phyloP scores from a whole-genome alignment of 2,888 invertebrate species.

The Aplocera efformata region DNA sequence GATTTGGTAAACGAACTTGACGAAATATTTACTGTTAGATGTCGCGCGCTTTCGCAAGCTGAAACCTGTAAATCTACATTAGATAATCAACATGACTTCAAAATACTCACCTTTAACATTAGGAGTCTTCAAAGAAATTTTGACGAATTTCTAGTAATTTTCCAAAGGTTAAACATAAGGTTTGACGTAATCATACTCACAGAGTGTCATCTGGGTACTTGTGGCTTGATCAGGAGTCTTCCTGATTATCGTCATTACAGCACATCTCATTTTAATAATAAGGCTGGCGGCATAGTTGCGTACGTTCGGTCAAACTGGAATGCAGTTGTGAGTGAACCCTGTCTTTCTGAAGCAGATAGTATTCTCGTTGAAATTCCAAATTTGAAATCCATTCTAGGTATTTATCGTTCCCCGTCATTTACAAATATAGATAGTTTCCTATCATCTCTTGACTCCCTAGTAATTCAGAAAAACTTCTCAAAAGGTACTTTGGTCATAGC shows the following conservation, averaged over 20 bases:
- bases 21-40: neutral
- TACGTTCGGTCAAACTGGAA: conserved; percentile 1
- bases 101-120: conserved; percentile 1
- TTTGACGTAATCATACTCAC: conserved; percentile 1
- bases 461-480: neutral
- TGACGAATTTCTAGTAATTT: neutral
- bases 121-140: neutral
- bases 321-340: neutral
- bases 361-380: neutral
- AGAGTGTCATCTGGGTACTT: conserved; percentile 1
- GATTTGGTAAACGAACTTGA: neutral
- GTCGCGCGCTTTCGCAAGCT: neutral
- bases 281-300: neutral
- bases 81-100: neutral
- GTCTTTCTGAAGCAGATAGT: neutral
- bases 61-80: neutral
- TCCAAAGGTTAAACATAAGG: neutral
- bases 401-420: conserved; percentile 1
- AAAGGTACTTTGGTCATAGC: neutral
- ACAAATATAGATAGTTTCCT: neutral
- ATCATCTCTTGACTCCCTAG: neutral
- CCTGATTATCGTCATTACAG: neutral
- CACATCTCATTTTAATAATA: neutral
- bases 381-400: neutral
- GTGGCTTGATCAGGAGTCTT: neutral